Base-by-base conservation (phyloP, 92 coral and sea anemone genomes). In the Zoanthus sociatus region DNA sequence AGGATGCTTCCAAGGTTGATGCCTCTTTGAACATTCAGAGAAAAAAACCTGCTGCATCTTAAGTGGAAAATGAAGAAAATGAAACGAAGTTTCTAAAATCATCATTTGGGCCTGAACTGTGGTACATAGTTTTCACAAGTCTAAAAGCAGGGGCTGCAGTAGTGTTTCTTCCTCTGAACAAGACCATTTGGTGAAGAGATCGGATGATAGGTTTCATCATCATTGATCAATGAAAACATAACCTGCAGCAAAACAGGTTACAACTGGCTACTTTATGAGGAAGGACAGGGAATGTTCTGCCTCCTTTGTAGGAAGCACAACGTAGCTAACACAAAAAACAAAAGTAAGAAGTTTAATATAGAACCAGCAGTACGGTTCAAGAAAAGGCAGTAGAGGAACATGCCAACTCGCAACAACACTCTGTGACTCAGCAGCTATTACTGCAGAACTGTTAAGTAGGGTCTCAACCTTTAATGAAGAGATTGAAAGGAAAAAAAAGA, bases 381-480 rank as follows among this genome's bases (percentile, higher is more conserved):
- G 51, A 54, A 50, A 44, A 77, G 21, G 92, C 92, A 20, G 87
- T 86, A 16, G 87, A 78, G 83, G 90, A 92, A 0, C 90, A 89
- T 81, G 92, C 88, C 30, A 74, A 86, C 1, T 84, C 88, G 14
- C 77, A 84, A 54, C 94, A 92, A 37, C 94, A 91, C 20, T 9
- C 45, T 26, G 26, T 26, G 26, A 26, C 26, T 26, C 26, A 55
- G 87, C 87, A 70, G 87, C 92, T 11, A 76, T 91, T 37, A 20
- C 78, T 18, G 82, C 86, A 13, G 90, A 92, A 70, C 92, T 92
- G 18, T 0, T 86, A 20, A 89, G 84, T n/a, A 85, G 90, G 69
- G 94, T 85, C 31, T 89, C 92, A 8, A 20, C 61, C 63, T 92
- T 92, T 79, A 7, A 78, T 6, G 77, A 81, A 47, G 88, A 89